Base-by-base conservation (phyloP, 2,888 invertebrate species). In the Gari tellinella region DNA sequence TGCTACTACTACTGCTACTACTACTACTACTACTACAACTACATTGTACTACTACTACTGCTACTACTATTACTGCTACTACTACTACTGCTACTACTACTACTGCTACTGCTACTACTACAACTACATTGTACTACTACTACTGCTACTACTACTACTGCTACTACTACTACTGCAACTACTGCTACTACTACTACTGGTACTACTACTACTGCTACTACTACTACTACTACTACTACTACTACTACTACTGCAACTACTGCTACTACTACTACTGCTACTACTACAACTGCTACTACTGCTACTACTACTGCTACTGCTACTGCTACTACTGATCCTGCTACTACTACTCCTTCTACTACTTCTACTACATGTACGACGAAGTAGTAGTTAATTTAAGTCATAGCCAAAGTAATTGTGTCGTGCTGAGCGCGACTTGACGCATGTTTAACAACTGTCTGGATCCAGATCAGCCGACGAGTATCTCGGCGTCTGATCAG, bases 1-100 rank as follows among this genome's bases (percentile, higher is more conserved):
- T 60, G 52, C 67, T 67, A 60, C 60, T 67, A 67, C 67, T 67
- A 67, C 60, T 60, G 45, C 67, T 67, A 53, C 60, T 60, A 41
- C 56, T 56, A 41, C 43, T 43, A 56, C 56, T 60, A 41, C 67
- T 52, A 52, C 67, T 67, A 67, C 60, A 60, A 67, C 67, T 66
- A 51, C 66, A 40, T 58, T 43, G 56, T 65, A 57, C 56, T 57
- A 57, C 56, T 65, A 57, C 65, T 52, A 23, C 62, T 65, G 37
- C 65, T 56, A 48, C 65, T 65, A 46, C 63, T 62, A 46, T 56
- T 56, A 26, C 69, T 69, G n/a, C 63, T 63, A 23, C 69, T 69
- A 23, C 56, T 63, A 40, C 69, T 55, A 37, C 63, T 57, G 17
- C 63, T 63, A 43, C 43, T 43, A 43, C 19, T 43, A 43, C 43